Evolutionary conservation across 2,113 vertebrate genomes (phyloP), one percentile per base, ranked within the genome.

Genomic region (Muntiacus reevesi): DNA sequence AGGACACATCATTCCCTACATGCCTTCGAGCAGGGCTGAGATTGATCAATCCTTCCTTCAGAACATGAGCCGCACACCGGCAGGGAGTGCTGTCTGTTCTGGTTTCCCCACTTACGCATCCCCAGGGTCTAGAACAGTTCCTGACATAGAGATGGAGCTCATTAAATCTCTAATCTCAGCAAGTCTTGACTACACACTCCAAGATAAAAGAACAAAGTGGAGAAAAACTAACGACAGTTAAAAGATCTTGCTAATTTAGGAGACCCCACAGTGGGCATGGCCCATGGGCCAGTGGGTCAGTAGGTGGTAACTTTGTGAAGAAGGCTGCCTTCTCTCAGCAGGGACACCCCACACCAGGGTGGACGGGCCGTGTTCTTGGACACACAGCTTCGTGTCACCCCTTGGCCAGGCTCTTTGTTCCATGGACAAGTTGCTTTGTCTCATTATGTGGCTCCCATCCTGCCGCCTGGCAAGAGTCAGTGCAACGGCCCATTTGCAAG

Each of bases 331-430:
- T 59, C 52, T 90, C 45, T 40, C 21, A 33, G 82, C 55, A 19
- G 33, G 21, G 23, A 14, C 27, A 21, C 27, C 84, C 47, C 10
- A 2, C 47, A 6, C 25, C 13, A 2, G 8, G 2, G 45, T 21
- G 7, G 11, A 50, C 6, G 2, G 25, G 45, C 3, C 27, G 19
- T 50, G 50, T 25, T 33, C 54, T 83, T 76, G 19, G 13, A 82
- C 57, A 33, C 14, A 15, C 0, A 36, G 12, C 33, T 47, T 25
- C 0, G 1, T 8, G 19, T 9, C 33, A 13, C 11, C 10, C 28
- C 55, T 36, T 43, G 19, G 13, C 5, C n/a, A 13, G 25, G 25
- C 19, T 4, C 23, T 59, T 23, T 50, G 43, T 5, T 47, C 25
- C 30, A 6, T 1, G 6, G 10, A 7, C 25, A 30, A 55, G 47